Percentiles rank a stretch among this genome's conserved stretches.
phyloP scores from a whole-genome alignment of 1,140 invertebrate genomes.

The Globodera ellingtonae region DNA sequence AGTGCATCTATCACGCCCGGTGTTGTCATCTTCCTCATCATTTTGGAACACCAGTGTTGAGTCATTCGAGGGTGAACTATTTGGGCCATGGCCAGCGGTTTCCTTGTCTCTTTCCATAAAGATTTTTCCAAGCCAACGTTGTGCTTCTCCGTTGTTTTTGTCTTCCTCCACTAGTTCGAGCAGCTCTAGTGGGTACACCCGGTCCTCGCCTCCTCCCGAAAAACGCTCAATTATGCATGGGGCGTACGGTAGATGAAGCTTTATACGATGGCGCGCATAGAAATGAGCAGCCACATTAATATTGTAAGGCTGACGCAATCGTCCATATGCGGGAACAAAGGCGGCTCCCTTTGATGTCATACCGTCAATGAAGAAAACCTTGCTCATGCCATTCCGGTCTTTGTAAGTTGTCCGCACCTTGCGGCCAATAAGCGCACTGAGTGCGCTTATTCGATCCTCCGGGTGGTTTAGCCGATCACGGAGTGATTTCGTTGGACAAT shows the following conservation, averaged over 20 bases:
- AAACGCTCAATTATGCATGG: slow-evolving; percentile 1
- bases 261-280: slow-evolving; percentile 2
- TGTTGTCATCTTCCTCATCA: too few species aligned
- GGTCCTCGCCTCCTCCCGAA: background rate
- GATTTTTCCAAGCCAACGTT: background rate
- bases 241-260: background rate
- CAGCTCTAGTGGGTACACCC: background rate
- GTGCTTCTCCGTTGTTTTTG: background rate
- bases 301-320: background rate
- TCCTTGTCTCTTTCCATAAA: background rate
- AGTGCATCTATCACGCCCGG: too few species aligned
- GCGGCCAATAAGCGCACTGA: background rate
- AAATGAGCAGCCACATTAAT: background rate
- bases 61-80: too few species aligned
- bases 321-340: background rate
- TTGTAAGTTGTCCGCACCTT: background rate
- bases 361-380: background rate
- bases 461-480: slow-evolving; percentile 7
- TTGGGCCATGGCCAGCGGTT: too few species aligned
- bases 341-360: background rate
- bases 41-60: too few species aligned
- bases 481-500: background rate
- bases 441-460: background rate
- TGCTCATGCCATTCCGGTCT: background rate
- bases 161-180: background rate